Percentiles rank a stretch among this genome's conserved stretches.
Evolutionary conservation across 2,113 vertebrate species (phyloP).

Genomic region (Ammodytes marinus): DNA sequence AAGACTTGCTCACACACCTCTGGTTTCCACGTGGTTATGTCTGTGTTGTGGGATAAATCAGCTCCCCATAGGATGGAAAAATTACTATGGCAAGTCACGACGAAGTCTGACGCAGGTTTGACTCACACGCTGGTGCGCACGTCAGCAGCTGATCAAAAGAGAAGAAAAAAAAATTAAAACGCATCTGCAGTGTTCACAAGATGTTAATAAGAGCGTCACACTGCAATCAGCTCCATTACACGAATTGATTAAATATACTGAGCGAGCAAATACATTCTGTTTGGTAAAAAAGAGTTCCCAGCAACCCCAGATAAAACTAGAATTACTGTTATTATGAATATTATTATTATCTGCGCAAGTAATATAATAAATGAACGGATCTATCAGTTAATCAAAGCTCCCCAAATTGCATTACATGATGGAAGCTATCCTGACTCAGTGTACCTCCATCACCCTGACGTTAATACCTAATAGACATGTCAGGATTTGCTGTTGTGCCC

Average conservation of each 20-base stretch:
- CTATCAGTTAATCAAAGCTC: neutral
- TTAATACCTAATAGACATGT: conserved; percentile 9
- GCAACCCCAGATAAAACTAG: neutral
- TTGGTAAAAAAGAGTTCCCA: neutral
- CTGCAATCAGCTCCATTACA: conserved; percentile 17
- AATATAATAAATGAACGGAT: neutral
- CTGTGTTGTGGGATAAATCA: conserved; percentile 53
- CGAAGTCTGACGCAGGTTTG: conserved; percentile 83
- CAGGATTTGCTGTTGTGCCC: neutral
- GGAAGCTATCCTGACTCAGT: neutral
- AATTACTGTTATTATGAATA: neutral
- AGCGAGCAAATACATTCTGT: neutral
- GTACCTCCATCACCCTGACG: neutral
- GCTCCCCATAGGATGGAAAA: conserved; percentile 17
- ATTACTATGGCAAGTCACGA: conserved; percentile 83
- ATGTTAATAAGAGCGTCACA: conserved; percentile 7
- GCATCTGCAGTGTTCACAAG: conserved; percentile 74
- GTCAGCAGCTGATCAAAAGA: conserved; percentile 69
- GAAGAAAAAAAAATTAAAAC: conserved; percentile 8
- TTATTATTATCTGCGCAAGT: neutral
- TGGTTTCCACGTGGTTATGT: conserved; percentile 67
- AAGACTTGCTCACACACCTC: neutral
- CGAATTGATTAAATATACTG: neutral
- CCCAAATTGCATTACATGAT: neutral
- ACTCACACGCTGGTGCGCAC: conserved; percentile 78